phyloP scores from a whole-genome alignment of 1,140 invertebrate genomes.

The Drosophila tsacasi region DNA sequence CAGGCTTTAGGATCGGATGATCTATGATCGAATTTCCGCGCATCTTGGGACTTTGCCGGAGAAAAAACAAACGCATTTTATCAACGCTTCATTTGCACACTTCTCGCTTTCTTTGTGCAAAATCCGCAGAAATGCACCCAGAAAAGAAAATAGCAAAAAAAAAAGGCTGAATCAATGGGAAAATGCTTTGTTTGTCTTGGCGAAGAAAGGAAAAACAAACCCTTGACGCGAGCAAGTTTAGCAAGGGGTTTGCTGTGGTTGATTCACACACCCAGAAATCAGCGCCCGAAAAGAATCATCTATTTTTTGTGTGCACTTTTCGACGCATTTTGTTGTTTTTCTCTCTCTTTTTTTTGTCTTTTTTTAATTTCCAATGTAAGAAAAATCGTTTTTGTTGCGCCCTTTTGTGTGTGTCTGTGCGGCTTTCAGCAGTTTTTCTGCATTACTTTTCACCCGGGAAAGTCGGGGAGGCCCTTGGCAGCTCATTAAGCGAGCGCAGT shows the following conservation, averaged over 20 bases:
- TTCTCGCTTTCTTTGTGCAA: conserved; percentile 48
- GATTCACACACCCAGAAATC: conserved; percentile 47
- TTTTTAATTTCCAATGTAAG: conserved; percentile 51
- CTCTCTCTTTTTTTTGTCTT: conserved; percentile 27
- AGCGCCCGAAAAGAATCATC: conserved; percentile 18
- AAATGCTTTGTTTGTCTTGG: conserved; percentile 67
- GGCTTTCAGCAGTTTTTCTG: conserved; percentile 64
- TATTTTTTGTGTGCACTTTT: conserved; percentile 50
- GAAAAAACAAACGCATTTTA: conserved; percentile 48
- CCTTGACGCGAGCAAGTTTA: conserved; percentile 55
- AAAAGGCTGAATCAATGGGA: conserved; percentile 26
- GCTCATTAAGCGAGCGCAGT: conserved; percentile 74
- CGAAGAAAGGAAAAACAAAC: conserved; percentile 80
- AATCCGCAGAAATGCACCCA: conserved; percentile 26
- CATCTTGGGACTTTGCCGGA: conserved; percentile 28
- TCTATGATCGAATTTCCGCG: conserved; percentile 52
- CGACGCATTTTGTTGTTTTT: conserved; percentile 49
- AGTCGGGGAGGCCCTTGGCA: conserved; percentile 37
- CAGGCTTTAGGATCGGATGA: conserved; percentile 29
- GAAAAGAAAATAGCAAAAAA: conserved; percentile 42
- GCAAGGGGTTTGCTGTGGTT: conserved; percentile 67
- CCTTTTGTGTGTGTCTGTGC: conserved; percentile 46
- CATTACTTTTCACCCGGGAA: conserved; percentile 20
- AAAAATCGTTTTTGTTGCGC: conserved; percentile 77
- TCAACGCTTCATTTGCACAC: conserved; percentile 75